Evolutionary conservation across 1,140 invertebrate genomes (phyloP).

Genomic region (Dendrolimus kikuchii): DNA sequence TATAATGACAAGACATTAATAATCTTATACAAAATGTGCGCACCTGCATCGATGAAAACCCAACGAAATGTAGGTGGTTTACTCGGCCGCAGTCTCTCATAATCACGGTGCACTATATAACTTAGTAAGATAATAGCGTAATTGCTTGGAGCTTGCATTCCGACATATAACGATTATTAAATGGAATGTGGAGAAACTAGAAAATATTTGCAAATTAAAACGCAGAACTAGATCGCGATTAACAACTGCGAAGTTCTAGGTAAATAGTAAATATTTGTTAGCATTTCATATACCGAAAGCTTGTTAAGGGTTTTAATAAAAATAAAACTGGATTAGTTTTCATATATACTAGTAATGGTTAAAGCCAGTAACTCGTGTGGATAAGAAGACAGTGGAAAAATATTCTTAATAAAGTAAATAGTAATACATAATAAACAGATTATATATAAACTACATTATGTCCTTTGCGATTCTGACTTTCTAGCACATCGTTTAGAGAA

Average conservation of each 20-base stretch:
- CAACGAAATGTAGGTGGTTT: conserved; percentile 10
- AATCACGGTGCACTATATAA: conserved; percentile 9
- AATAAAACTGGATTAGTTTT: no score
- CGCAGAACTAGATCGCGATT: conserved; percentile 34
- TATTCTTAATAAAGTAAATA: no score
- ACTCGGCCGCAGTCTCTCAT: conserved; percentile 1
- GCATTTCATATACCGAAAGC: neutral
- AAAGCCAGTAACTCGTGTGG: no score
- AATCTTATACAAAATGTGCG: conserved; percentile 17
- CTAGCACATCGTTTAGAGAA: no score
- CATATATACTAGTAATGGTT: no score
- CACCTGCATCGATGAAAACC: conserved; percentile 16
- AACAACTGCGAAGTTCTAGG: conserved; percentile 16
- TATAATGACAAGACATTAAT: conserved; percentile 17
- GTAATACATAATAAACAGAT: no score
- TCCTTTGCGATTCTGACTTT: no score
- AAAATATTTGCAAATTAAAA: conserved; percentile 44
- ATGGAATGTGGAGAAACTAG: conserved; percentile 58
- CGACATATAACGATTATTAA: conserved; percentile 44
- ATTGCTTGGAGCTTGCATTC: conserved; percentile 40
- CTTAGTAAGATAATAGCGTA: conserved; percentile 17
- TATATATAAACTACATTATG: no score
- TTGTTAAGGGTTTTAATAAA: no score
- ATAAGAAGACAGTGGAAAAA: no score
- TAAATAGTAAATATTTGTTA: neutral